Base-by-base conservation (phyloP, 2,797 vertebrate genomes). In the Etheostoma perlongum region DNA sequence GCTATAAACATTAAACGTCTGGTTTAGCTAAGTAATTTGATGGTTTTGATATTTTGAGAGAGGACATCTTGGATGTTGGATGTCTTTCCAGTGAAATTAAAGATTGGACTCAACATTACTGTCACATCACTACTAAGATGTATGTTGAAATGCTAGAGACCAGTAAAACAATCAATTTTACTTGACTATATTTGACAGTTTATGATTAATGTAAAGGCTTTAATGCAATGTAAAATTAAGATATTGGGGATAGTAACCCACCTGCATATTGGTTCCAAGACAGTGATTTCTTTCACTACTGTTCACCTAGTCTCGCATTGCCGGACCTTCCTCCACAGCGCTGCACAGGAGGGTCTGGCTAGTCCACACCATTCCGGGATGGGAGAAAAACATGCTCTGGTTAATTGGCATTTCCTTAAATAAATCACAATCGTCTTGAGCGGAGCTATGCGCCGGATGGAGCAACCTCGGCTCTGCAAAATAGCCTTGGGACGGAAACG, bases 121-220 rank as follows among this genome's bases (percentile, higher is more conserved):
- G 1, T 64, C 52, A 60, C 19, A 3, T 61, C 23, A 19, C 7
- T 27, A 16, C 12, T 36, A 0, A 18, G 14, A 11, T 66, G 23
- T 30, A 5, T 40, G 55, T 11, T 58, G 72, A 69, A 89, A 82
- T 88, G 76, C 74, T 42, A 4, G 16, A 68, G 7, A 19, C 40
- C 1, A 8, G n/a, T 53, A 36, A 58, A 64, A 10, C 10, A 44
- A 21, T 4, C n/a, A 15, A 12, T 53, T 69, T 70, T 58, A 21
- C 1, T 21, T 27, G 6, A 52, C 11, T 25, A 33, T 13, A 19
- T 52, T 52, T 76, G 15, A 46, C 61, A 74, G 0, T 44, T 42
- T 74, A 5, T 14, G 1, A 67, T 51, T 51, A 19, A 25, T 46
- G 0, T 36, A 5, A 46, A 55, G 14, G 6, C 13, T 30, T 44